Evolutionary conservation across 2,113 vertebrate genomes (phyloP).

Genomic region (Siniperca chuatsi): DNA sequence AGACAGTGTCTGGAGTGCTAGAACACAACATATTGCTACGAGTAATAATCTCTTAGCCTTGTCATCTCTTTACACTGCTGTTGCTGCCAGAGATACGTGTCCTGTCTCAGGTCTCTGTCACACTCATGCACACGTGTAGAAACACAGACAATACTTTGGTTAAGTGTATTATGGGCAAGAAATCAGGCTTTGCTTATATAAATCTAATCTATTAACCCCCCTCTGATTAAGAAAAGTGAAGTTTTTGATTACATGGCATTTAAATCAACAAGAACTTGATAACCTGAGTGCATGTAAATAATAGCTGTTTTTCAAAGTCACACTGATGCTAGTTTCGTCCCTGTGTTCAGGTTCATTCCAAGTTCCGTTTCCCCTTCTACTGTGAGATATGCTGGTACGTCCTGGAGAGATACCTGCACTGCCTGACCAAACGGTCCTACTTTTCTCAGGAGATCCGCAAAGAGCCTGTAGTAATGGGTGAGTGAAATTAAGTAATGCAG

Average conservation of each 20-base stretch:
- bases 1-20: not conserved
- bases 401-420: constrained; percentile 95
- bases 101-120: not conserved
- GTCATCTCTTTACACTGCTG: not conserved
- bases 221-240: not conserved
- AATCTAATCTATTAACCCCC: not conserved
- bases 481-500: constrained; percentile 68
- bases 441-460: constrained; percentile 89
- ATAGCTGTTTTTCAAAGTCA: not conserved
- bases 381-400: constrained; percentile 99
- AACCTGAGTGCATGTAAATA: not conserved
- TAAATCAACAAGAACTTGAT: not conserved
- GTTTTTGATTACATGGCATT: not conserved
- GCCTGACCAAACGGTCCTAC: constrained; percentile 93
- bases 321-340: not conserved
- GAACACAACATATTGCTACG: not conserved
- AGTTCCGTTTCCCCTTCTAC: constrained; percentile 98
- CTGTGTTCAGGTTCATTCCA: constrained; percentile 92
- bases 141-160: not conserved
- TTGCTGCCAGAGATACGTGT: not conserved
- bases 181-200: not conserved
- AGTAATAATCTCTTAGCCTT: not conserved
- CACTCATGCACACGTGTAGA: not conserved
- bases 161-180: not conserved
- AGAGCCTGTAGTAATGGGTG: constrained; percentile 89